Base-by-base conservation (phyloP, 2,797 vertebrate genomes). In the Ctenochaetus hawaiiensis region DNA sequence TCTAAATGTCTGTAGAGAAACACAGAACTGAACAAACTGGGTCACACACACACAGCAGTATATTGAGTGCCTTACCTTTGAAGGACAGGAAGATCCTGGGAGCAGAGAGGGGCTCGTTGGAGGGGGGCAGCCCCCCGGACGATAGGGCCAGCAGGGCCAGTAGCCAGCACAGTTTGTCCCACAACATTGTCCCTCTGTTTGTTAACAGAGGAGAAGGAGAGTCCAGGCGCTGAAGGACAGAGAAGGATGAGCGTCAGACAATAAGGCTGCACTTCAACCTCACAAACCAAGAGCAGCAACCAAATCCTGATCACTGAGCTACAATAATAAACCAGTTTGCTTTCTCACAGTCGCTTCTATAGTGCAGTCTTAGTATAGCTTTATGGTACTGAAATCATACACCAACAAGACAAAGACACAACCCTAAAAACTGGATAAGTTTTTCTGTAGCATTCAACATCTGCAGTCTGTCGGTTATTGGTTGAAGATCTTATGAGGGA, bases 41-140 rank as follows among this genome's bases (percentile, higher is more conserved):
- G 62, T 71, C 81, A 65, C 69, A 63, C 45, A 72, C 49, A 47
- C 48, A 23, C 30, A 12, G 59, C 20, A 57, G 69, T 43, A 69
- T 67, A 52, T 49, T 20, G 6, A 77, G 64, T 43, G 52, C 23
- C 92, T 93, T 94, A 96, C 96, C 96, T 96, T 96, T 96, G 91
- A 96, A 96, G 89, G 95, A 95, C 61, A 96, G 89, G 91, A 95
- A 96, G 85, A 96, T 94, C 78, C 96, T 90, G 67, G 96, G 96
- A 81, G 93, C 94, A 6, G 96, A 95, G 58, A 94, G 89, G 30
- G 92, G 86, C 71, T 94, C 93, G 23, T 60, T 93, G 80, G 93
- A 75, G 57, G 87, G 59, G 57, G 89, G 76, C 30, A 90, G 85
- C 37, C 44, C 80, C 77, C 85, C 93, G 2, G 86, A 91, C 8